Conservation (phyloP, 2,888 invertebrate species). For the Pollenia labialis region DNA sequence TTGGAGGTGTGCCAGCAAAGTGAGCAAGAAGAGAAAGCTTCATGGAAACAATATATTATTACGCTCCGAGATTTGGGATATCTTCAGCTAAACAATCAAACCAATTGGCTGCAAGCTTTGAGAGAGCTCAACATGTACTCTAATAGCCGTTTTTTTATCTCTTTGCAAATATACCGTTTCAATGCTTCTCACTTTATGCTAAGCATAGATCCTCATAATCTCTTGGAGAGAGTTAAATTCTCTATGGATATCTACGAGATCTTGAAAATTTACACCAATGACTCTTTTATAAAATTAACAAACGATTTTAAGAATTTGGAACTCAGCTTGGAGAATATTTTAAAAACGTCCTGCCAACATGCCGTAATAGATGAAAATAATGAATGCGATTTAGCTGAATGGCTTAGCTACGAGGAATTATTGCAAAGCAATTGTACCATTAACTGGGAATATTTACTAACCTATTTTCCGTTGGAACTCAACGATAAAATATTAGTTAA, state of each 20-base stretch:
- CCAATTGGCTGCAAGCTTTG: slow-evolving; percentile 77
- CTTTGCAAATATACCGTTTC: slow-evolving; percentile 75
- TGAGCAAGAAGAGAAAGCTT: slow-evolving; percentile 53
- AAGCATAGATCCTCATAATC: slow-evolving; percentile 77
- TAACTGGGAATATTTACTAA: slow-evolving; percentile 76
- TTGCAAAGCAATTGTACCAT: slow-evolving; percentile 55
- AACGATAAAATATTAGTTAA: slow-evolving; percentile 76
- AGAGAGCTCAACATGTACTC: slow-evolving; percentile 77
- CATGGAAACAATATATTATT: slow-evolving; percentile 54
- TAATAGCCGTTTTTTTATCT: slow-evolving; percentile 77
- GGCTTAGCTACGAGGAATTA: slow-evolving; percentile 73
- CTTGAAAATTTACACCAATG: slow-evolving; percentile 67
- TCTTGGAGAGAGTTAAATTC: slow-evolving; percentile 71
- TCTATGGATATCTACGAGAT: slow-evolving; percentile 74
- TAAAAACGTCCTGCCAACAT: slow-evolving; percentile 43
- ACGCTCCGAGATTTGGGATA: slow-evolving; percentile 40
- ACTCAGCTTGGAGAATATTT: slow-evolving; percentile 69
- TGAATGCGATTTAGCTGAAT: slow-evolving; percentile 75
- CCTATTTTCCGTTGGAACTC: slow-evolving; percentile 60
- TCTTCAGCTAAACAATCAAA: slow-evolving; percentile 38
- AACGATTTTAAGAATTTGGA: slow-evolving; percentile 75
- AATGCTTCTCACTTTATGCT: slow-evolving; percentile 77
- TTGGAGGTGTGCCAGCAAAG: slow-evolving; percentile 75
- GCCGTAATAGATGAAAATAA: slow-evolving; percentile 61
- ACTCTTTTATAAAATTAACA: slow-evolving; percentile 46